Evolutionary conservation across 2,888 invertebrate genomes (phyloP).

Genomic region (Arctia plantaginis): DNA sequence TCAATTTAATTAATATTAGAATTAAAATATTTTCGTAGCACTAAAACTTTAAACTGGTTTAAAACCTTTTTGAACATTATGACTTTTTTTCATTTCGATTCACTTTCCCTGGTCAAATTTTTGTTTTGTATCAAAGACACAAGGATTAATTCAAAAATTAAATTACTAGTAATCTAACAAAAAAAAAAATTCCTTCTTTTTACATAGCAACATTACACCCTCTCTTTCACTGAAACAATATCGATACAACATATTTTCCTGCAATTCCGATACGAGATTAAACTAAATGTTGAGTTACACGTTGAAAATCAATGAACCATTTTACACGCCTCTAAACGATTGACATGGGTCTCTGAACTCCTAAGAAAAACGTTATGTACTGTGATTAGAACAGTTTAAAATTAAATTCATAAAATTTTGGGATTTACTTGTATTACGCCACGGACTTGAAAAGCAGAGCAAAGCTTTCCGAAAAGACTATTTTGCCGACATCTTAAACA

Average conservation of each 20-base stretch:
- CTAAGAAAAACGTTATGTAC: conserved; percentile 44
- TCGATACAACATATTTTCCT: conserved; percentile 7
- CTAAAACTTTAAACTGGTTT: neutral
- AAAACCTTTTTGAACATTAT: too few species aligned
- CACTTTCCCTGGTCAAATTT: neutral
- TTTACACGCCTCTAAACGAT: conserved; percentile 48
- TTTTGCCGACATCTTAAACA: neutral
- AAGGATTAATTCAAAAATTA: neutral
- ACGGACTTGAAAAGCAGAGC: neutral
- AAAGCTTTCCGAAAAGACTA: too few species aligned
- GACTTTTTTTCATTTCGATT: too few species aligned
- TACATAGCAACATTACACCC: neutral
- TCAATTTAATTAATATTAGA: neutral
- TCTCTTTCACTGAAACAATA: neutral
- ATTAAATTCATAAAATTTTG: neutral
- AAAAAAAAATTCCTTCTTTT: neutral
- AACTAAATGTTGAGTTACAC: conserved; percentile 39
- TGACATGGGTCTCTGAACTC: conserved; percentile 52
- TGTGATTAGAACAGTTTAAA: conserved; percentile 28
- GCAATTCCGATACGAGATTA: conserved; percentile 29
- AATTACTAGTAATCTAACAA: neutral
- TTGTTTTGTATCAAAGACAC: neutral
- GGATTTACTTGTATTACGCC: neutral
- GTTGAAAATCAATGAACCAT: conserved; percentile 53
- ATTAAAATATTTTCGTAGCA: neutral